A percentile compares a stretch with the other conserved stretches of the same genome.
phyloP scores from a whole-genome alignment of 2,888 invertebrate genomes.

The Tanytarsus gracilentus region DNA sequence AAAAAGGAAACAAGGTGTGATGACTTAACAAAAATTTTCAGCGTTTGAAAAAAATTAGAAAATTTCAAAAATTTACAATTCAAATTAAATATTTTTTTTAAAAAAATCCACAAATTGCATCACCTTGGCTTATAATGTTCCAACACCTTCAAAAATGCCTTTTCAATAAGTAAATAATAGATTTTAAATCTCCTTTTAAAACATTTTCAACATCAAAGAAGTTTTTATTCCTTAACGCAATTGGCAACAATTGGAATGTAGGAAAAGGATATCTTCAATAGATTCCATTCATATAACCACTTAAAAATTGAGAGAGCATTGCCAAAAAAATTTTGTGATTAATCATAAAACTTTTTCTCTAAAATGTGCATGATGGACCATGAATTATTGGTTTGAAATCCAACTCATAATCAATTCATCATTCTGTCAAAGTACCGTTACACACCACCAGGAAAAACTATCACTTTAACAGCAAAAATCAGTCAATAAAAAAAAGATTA shows the following conservation, averaged over 20 bases:
- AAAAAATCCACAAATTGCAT: too few species aligned
- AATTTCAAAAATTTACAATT: too few species aligned
- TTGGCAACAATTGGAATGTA: too few species aligned
- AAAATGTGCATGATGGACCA: neutral
- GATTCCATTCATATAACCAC: neutral
- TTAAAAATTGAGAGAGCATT: neutral
- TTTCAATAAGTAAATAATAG: constrained; percentile 8
- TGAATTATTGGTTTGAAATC: neutral
- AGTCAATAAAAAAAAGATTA: constrained; percentile 13
- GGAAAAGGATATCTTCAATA: neutral
- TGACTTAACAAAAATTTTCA: too few species aligned
- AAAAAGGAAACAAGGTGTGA: too few species aligned
- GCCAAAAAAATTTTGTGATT: neutral
- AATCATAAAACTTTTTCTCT: constrained; percentile 6
- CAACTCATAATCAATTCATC: neutral
- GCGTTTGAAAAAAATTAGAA: too few species aligned
- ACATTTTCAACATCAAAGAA: neutral
- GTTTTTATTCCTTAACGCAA: too few species aligned
- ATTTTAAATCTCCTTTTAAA: neutral
- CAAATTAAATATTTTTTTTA: too few species aligned
- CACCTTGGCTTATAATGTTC: too few species aligned
- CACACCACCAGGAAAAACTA: neutral
- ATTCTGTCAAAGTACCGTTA: constrained; percentile 9
- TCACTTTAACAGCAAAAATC: too few species aligned
- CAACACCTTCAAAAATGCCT: constrained; percentile 2